phyloP scores from a whole-genome alignment of 2,797 vertebrate species.

The Poecilia gillii region DNA sequence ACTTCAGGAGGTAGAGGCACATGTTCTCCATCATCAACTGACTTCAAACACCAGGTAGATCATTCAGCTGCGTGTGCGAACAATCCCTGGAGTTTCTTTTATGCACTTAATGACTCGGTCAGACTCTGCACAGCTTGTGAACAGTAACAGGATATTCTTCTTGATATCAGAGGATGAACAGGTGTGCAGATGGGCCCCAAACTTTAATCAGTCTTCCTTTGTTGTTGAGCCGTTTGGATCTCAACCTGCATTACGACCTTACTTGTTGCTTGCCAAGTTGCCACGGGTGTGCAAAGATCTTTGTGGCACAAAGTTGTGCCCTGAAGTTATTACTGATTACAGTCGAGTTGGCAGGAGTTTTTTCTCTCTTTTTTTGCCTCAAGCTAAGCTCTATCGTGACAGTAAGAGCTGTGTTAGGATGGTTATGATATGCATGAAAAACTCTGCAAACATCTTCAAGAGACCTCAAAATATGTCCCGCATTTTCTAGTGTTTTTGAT shows the following conservation, averaged over 20 bases:
- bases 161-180: conserved; percentile 66
- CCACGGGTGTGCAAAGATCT: conserved; percentile 41
- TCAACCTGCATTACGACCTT: conserved; percentile 51
- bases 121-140: conserved; percentile 25
- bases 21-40: conserved; percentile 56
- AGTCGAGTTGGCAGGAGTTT: conserved; percentile 27
- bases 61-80: conserved; percentile 32
- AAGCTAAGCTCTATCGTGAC: conserved; percentile 54
- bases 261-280: conserved; percentile 52
- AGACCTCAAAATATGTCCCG: conserved; percentile 51
- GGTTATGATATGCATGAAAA: conserved; percentile 66
- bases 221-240: conserved; percentile 54
- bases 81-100: conserved; percentile 44
- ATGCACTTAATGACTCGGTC: conserved; percentile 39
- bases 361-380: background rate
- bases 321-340: conserved; percentile 51
- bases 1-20: conserved; percentile 38
- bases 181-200: conserved; percentile 57
- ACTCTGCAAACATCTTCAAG: conserved; percentile 43
- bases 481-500: conserved; percentile 38
- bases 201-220: conserved; percentile 70
- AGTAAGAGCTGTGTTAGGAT: conserved; percentile 6
- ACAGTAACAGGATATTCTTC: conserved; percentile 48
- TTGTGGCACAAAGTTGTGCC: conserved; percentile 41
- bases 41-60: conserved; percentile 59